Percentiles rank a stretch among this genome's conserved stretches.
These are phyloP conservation scores for Penaeus indicus DNA, from an alignment of 1,140 invertebrate genomes.

Conservation along the genomic window DNA sequence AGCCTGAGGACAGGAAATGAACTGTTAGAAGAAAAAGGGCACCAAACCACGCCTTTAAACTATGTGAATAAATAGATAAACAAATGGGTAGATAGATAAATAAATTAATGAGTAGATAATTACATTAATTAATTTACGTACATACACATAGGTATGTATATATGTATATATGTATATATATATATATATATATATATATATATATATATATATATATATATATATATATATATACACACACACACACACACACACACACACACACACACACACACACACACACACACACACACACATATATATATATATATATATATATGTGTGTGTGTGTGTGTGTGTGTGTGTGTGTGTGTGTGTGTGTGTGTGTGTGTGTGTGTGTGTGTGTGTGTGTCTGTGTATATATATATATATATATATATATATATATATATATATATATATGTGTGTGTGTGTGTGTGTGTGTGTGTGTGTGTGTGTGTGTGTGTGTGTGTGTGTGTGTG, in stretches of 20 bases:
- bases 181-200: conserved; percentile 35
- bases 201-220: conserved; percentile 13
- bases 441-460: too few species aligned
- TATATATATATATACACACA: not conserved
- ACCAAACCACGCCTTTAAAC: not conserved
- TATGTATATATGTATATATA: not conserved
- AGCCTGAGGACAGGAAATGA: conserved; percentile 67
- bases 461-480: too few species aligned
- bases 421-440: not conserved
- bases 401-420: not conserved
- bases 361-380: not conserved
- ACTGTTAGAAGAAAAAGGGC: not conserved
- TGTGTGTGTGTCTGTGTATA: not conserved
- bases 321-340: not conserved
- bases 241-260: conserved; percentile 37
- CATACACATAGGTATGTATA: not conserved
- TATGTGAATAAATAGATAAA: not conserved
- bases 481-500: too few species aligned
- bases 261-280: conserved; percentile 9
- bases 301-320: not conserved
- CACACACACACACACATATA: not conserved
- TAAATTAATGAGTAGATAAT: too few species aligned
- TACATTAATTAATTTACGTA: not conserved
- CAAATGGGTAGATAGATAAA: not conserved
- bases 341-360: not conserved